Evolutionary conservation across 2,888 invertebrate species (phyloP).

Genomic region (Erynnis tages): DNA sequence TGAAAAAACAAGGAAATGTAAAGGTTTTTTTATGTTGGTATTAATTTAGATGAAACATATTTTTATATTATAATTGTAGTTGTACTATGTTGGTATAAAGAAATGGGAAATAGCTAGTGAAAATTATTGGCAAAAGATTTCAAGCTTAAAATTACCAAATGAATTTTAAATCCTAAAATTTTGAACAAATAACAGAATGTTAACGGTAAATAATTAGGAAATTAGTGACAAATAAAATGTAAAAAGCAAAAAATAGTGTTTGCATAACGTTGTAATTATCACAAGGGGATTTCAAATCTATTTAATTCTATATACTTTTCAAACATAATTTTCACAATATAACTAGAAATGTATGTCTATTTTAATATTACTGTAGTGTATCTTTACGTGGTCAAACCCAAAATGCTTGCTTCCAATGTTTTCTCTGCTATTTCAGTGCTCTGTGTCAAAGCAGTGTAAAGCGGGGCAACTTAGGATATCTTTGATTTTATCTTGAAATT

Average conservation of each 20-base stretch:
- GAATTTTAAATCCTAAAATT: neutral
- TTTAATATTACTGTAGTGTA: slow-evolving; percentile 1
- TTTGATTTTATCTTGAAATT: no score
- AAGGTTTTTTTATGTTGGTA: no score
- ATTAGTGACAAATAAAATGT: neutral
- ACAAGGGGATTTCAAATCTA: slow-evolving; percentile 1
- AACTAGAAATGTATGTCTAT: neutral
- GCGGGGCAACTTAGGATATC: slow-evolving; percentile 36
- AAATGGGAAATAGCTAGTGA: no score
- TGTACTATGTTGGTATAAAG: no score
- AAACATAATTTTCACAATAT: neutral
- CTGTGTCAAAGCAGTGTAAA: slow-evolving; percentile 53
- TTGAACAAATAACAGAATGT: neutral
- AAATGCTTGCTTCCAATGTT: slow-evolving; percentile 49
- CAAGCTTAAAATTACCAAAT: no score
- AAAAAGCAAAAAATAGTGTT: slow-evolving; percentile 21
- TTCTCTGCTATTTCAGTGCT: slow-evolving; percentile 47
- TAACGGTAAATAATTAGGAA: neutral
- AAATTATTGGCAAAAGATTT: no score
- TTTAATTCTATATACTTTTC: slow-evolving; percentile 1
- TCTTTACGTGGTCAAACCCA: neutral
- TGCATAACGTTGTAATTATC: slow-evolving; percentile 7
- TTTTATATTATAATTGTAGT: no score
- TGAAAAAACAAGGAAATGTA: no score
- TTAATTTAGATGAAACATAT: no score